Percentiles rank a stretch among this genome's conserved stretches.
Evolutionary conservation across 2,888 invertebrate species (phyloP).

Genomic region (Acleris laterana): DNA sequence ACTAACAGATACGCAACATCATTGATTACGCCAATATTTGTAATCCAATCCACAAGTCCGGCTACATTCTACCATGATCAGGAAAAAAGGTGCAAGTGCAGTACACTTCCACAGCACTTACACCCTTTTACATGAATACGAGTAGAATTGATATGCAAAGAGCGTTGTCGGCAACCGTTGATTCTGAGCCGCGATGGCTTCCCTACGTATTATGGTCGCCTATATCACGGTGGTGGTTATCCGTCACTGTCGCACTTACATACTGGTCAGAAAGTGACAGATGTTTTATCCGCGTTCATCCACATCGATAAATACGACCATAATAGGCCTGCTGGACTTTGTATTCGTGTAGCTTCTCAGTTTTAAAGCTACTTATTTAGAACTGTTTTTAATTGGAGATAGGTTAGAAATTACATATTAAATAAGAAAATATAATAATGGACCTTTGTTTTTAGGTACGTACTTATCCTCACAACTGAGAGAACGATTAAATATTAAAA

Average conservation of each 20-base stretch:
- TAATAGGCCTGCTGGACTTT: conserved; percentile 14
- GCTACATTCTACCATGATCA: background rate
- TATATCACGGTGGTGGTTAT: no score
- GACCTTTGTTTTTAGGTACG: no score
- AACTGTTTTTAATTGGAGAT: background rate
- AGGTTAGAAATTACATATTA: no score
- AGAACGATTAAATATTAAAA: no score
- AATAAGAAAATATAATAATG: background rate
- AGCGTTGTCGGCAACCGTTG: conserved; percentile 32
- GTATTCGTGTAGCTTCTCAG: conserved; percentile 25
- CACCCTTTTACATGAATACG: background rate
- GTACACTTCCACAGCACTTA: background rate
- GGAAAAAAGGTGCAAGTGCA: conserved; percentile 1
- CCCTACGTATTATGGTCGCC: conserved; percentile 10
- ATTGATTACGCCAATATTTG: conserved; percentile 26
- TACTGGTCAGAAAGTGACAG: no score
- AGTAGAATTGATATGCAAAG: conserved; percentile 31
- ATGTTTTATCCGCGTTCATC: no score
- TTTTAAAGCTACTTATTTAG: conserved; percentile 8
- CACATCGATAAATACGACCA: no score
- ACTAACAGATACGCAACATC: background rate
- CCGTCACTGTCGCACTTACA: no score
- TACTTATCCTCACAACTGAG: no score
- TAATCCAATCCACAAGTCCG: conserved; percentile 25
- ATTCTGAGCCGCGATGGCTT: conserved; percentile 28